Evolutionary conservation across 1,140 invertebrate genomes (phyloP).

Genomic region (Drosophila bifasciata): DNA sequence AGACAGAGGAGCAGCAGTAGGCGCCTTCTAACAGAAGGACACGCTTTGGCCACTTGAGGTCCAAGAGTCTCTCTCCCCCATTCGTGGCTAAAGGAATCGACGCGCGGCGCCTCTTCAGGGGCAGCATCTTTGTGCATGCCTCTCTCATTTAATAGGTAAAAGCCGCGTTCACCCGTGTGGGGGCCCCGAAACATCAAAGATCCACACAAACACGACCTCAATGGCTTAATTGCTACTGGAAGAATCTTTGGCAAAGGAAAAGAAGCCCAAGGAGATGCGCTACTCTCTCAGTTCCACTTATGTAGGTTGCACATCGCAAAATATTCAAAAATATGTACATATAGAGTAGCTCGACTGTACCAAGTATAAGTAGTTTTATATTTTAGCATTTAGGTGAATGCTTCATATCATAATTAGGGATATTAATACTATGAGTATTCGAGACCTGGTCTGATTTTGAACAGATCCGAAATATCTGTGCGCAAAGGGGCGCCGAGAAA

Average conservation of each 20-base stretch:
- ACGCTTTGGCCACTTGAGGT: conserved; percentile 59
- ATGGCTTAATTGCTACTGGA: conserved; percentile 27
- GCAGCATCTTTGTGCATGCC: conserved; percentile 48
- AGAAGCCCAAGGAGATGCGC: conserved; percentile 1
- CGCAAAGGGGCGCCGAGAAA: too few relatives aligned
- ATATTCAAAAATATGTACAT: too few relatives aligned
- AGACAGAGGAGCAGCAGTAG: conserved; percentile 21
- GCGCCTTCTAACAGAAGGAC: conserved; percentile 30
- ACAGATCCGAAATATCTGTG: too few relatives aligned
- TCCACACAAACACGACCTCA: conserved; percentile 27
- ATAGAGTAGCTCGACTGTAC: too few relatives aligned
- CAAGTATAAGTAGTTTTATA: too few relatives aligned
- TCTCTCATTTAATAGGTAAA: conserved; percentile 16
- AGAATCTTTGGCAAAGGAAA: neutral
- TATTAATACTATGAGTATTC: too few relatives aligned
- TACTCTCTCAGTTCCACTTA: neutral
- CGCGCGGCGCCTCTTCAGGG: conserved; percentile 46
- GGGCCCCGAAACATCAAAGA: conserved; percentile 64
- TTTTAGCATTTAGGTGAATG: too few relatives aligned
- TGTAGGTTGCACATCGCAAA: neutral
- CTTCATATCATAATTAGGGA: too few relatives aligned
- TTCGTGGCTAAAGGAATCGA: conserved; percentile 16
- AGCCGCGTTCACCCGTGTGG: neutral
- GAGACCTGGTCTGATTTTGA: too few relatives aligned
- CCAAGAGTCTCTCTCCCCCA: conserved; percentile 13